Evolutionary conservation across 2,797 vertebrate genomes (phyloP).

Genomic region (Danio aesculapii): DNA sequence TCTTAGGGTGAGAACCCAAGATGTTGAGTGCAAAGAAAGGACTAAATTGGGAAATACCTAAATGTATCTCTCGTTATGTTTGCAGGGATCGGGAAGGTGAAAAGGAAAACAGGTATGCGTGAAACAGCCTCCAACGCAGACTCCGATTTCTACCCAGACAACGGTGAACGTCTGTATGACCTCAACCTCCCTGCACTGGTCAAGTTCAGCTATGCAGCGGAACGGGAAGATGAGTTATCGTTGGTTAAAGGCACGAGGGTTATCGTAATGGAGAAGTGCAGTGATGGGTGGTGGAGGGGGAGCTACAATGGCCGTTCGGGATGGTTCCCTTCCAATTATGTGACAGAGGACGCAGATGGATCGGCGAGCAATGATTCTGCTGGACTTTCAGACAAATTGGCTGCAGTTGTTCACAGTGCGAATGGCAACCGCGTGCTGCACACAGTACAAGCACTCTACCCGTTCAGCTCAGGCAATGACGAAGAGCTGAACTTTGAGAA

Average conservation of each 20-base stretch:
- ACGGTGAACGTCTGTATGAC: constrained; percentile 89
- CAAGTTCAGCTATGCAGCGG: constrained; percentile 90
- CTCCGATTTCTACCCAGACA: constrained; percentile 83
- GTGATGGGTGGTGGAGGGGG: constrained; percentile 93
- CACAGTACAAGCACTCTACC: constrained; percentile 91
- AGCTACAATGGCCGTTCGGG: constrained; percentile 87
- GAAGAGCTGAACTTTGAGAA: constrained; percentile 94
- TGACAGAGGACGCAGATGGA: constrained; percentile 88
- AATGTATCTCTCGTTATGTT: neutral
- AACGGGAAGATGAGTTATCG: constrained; percentile 91
- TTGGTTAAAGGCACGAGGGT: constrained; percentile 90
- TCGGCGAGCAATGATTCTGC: constrained; percentile 82
- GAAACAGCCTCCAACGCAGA: constrained; percentile 85
- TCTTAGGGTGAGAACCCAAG: neutral
- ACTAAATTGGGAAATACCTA: neutral
- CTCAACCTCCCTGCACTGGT: constrained; percentile 90
- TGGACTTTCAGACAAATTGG: constrained; percentile 87
- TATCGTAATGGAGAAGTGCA: constrained; percentile 94
- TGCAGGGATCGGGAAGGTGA: constrained; percentile 90
- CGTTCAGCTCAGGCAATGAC: constrained; percentile 89
- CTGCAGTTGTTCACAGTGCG: constrained; percentile 83
- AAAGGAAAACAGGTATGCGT: constrained; percentile 85
- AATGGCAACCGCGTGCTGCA: constrained; percentile 85
- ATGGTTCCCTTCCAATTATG: constrained; percentile 94
- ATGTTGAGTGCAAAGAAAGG: neutral